Conservation (phyloP, 2,888 invertebrate genomes). For the Lomographa bimaculata region DNA sequence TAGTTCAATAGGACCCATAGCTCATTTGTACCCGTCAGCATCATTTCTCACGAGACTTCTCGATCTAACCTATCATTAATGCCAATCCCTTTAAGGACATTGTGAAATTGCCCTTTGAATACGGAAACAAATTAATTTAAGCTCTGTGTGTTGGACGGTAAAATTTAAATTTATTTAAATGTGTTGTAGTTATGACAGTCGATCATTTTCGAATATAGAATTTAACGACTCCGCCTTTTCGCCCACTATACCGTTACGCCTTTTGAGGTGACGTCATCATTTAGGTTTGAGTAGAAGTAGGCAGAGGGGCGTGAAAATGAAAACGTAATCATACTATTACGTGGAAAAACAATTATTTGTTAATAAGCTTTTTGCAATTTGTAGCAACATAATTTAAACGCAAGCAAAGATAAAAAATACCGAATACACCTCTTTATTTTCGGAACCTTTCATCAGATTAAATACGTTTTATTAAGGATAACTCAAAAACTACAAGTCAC, state of each 20-base stretch:
- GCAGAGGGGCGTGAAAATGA: no score
- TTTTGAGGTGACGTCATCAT: constrained; percentile 13
- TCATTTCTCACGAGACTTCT: constrained; percentile 38
- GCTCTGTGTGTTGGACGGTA: constrained; percentile 15
- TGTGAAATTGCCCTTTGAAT: constrained; percentile 36
- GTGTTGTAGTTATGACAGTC: constrained; percentile 47
- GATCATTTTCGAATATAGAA: constrained; percentile 53
- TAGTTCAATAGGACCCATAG: constrained; percentile 2
- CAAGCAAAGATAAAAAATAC: no score
- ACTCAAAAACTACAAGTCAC: no score
- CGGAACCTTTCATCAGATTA: no score
- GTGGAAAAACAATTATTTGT: no score
- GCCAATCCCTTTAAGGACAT: constrained; percentile 50
- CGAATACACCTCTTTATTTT: no score
- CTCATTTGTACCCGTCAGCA: constrained; percentile 25
- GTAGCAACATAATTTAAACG: no score
- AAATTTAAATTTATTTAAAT: constrained; percentile 4
- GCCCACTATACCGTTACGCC: constrained; percentile 25
- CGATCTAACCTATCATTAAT: constrained; percentile 53
- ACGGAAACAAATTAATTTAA: constrained; percentile 19
- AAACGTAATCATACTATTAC: no score
- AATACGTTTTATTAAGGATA: no score
- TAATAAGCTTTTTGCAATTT: no score
- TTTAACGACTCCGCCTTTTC: constrained; percentile 23
- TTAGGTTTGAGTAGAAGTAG: no score